Evolutionary conservation across 2,888 invertebrate genomes (phyloP).

Genomic region (Auanema sp.): DNA sequence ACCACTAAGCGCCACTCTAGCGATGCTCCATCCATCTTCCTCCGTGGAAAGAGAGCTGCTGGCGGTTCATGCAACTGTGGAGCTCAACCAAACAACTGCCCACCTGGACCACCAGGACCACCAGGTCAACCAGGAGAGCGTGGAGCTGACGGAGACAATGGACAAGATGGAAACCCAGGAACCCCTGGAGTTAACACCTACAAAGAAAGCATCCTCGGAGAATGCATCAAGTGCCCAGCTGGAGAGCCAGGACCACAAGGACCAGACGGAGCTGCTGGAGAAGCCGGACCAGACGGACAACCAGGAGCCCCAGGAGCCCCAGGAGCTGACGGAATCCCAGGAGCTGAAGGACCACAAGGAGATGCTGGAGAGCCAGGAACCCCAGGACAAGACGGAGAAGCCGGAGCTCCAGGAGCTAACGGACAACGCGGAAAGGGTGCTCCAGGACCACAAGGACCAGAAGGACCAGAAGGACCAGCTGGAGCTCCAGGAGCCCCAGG

Average conservation of each 20-base stretch:
- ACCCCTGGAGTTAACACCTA: background rate
- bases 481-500: too few species aligned
- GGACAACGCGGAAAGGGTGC: too few species aligned
- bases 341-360: too few species aligned
- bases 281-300: too few species aligned
- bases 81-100: constrained; percentile 7
- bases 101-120: constrained; percentile 5
- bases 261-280: too few species aligned
- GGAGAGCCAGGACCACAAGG: constrained; percentile 20
- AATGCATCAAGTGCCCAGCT: constrained; percentile 28
- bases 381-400: too few species aligned
- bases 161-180: background rate
- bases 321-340: background rate
- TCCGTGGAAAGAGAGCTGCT: constrained; percentile 2
- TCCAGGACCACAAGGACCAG: too few species aligned
- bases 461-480: too few species aligned
- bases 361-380: too few species aligned
- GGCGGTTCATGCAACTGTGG: constrained; percentile 1
- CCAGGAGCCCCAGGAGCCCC: background rate
- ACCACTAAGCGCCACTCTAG: too few species aligned
- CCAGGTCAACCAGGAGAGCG: background rate
- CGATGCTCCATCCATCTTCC: background rate
- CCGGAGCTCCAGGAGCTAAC: too few species aligned
- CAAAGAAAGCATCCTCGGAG: background rate
- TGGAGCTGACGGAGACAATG: background rate